Percentiles rank a stretch among this genome's conserved stretches.
Conservation (phyloP, 2,888 invertebrate species). For the Andrena bicolor region DNA sequence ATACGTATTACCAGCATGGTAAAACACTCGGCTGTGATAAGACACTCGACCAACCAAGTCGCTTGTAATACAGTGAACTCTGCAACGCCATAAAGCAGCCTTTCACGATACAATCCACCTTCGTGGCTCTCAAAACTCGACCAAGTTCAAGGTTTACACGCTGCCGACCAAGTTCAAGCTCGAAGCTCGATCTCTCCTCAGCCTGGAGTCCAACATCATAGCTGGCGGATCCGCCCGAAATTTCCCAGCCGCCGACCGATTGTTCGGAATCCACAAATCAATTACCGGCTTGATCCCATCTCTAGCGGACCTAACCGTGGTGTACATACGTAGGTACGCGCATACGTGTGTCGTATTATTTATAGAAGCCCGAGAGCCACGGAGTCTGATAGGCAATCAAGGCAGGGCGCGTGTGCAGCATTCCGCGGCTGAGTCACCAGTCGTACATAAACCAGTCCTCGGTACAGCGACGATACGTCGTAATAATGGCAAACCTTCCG, state of each 20-base stretch:
- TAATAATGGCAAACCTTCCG: constrained; percentile 59
- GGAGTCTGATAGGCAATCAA: constrained; percentile 80
- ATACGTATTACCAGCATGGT: background rate
- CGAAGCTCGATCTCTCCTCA: background rate
- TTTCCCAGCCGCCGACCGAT: constrained; percentile 12
- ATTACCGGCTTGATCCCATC: constrained; percentile 52
- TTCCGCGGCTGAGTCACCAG: constrained; percentile 78
- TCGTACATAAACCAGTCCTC: constrained; percentile 65
- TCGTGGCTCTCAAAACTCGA: background rate
- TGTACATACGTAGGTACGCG: constrained; percentile 13
- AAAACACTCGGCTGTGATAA: background rate
- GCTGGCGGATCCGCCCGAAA: background rate
- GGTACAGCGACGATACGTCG: constrained; percentile 54
- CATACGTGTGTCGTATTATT: constrained; percentile 69
- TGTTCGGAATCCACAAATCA: constrained; percentile 45
- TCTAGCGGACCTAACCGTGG: constrained; percentile 13
- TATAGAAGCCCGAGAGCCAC: constrained; percentile 68
- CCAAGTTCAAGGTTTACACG: background rate
- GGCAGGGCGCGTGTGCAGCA: constrained; percentile 77
- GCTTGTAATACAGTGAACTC: background rate
- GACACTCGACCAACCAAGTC: too few relatives aligned
- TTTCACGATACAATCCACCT: background rate
- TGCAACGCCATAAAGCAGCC: background rate
- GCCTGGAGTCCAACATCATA: background rate
- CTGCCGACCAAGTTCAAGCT: background rate